Evolutionary conservation across 1,140 invertebrate genomes (phyloP), one percentile per base, ranked within the genome.

Genomic region (Dreissena rostriformis): DNA sequence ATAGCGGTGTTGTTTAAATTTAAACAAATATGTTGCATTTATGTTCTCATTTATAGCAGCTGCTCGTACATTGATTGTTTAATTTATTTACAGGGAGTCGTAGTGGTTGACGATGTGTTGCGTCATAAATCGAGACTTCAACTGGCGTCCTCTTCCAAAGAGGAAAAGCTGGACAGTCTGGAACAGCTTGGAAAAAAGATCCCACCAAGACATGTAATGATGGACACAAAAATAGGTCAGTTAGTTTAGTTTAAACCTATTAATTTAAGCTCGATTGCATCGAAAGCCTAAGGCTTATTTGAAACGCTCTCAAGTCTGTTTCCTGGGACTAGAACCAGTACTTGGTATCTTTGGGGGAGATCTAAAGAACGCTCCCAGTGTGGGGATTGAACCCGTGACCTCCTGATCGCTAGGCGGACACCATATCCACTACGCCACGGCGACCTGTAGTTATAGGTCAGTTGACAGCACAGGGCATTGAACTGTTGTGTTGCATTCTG

Each of bases 191-290:
- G 82, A 8, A 88, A 90, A 84, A 91, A 91, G 68, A 90, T 90
- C 79, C 90, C 91, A 51, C 85, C 90, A 5, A 82, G 86, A 28
- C 76, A 92, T 75, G 85, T 92, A 7, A 76, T 92, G 82, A 55
- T 85, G 57, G 86, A 86, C 26, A 91, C 91, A 51, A 91, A 91
- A 87, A 91, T 92, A 82, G 91, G 91, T 91, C 81, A 66, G 15
- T 39, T 24, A 19, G 26, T 70, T 70, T n/a, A n/a, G n/a, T n/a
- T n/a, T n/a, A n/a, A n/a, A n/a, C n/a, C n/a, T n/a, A n/a, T n/a
- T n/a, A n/a, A n/a, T n/a, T n/a, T n/a, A n/a, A n/a, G n/a, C n/a
- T n/a, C n/a, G n/a, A n/a, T n/a, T n/a, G n/a, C n/a, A n/a, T n/a
- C n/a, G n/a, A n/a, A n/a, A n/a, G n/a, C n/a, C n/a, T n/a, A n/a